Conservation (phyloP, 2,113 vertebrate species). For the Atrichornis clamosus region DNA sequence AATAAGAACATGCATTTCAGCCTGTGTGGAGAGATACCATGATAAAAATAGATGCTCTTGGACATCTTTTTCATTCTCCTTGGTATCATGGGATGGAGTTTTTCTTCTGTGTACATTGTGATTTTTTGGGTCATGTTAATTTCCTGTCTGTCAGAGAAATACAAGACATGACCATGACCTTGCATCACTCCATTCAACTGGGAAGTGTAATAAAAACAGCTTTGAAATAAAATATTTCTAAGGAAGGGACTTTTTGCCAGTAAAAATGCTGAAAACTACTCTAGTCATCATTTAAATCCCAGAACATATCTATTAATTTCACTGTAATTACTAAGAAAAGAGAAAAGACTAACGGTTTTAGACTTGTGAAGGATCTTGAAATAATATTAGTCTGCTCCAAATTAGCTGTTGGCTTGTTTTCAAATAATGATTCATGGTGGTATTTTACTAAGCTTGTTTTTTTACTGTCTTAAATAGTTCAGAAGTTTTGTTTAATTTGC, state of each 20-base stretch:
- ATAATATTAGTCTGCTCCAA: conserved; percentile 50
- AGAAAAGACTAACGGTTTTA: conserved; percentile 38
- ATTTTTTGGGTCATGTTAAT: conserved; percentile 20
- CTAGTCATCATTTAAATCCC: conserved; percentile 36
- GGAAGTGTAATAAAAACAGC: conserved; percentile 12
- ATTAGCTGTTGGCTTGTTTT: conserved; percentile 59
- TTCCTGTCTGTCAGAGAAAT: conserved; percentile 30
- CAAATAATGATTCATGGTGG: conserved; percentile 61
- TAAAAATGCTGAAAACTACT: conserved; percentile 42
- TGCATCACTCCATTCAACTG: not conserved
- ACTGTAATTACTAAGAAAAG: conserved; percentile 41
- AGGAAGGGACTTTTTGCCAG: conserved; percentile 12
- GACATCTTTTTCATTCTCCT: not conserved
- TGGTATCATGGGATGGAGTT: not conserved
- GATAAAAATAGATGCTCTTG: not conserved
- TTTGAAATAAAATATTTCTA: conserved; percentile 44
- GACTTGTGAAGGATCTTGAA: conserved; percentile 46
- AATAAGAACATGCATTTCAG: not conserved
- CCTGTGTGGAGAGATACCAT: not conserved
- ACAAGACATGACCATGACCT: conserved; percentile 6
- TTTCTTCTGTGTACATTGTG: not conserved
- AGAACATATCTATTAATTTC: conserved; percentile 44
- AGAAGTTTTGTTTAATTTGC: conserved; percentile 52
- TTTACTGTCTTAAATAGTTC: conserved; percentile 39
- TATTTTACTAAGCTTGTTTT: conserved; percentile 35